Evolutionary conservation across 1,140 invertebrate genomes (phyloP), one percentile per base, ranked within the genome.

Genomic region (Micrasema minimum): DNA sequence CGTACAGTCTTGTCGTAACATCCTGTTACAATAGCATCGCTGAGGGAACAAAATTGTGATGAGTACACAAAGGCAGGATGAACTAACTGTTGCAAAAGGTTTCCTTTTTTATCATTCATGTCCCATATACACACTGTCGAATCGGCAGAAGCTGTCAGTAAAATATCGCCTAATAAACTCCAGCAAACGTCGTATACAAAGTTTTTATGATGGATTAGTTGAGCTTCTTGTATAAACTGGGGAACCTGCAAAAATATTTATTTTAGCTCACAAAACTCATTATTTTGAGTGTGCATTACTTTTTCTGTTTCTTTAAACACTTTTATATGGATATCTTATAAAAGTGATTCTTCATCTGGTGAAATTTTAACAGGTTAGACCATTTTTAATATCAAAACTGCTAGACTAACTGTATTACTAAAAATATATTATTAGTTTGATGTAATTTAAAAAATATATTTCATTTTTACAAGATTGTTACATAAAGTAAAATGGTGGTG

Each of bases 61-160:
- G 73, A 67, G 50, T 80, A 80, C 1, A 80, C 79, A 73, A 77
- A 80, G 16, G 72, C 62, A 35, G 77, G 74, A 74, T 80, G 79
- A 48, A 75, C 72, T 37, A 80, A 62, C 46, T 77, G 75, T 75
- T 80, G 66, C 59, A 75, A 72, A 10, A 46, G 37, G 11, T n/a
- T 22, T 45, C 69, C 55, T 23, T 46, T 16, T 16, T 9, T n/a
- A 64, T 72, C 70, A 35, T 65, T 20, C 23, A 78, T 65, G 46
- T 78, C 65, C 75, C 76, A 79, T 26, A 79, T 62, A 9, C 71
- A 75, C 14, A 77, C 76, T 20, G 75, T 76, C 43, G 65, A 73
- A 69, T 80, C 79, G 43, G 78, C 75, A 48, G 77, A 79, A 16
- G 77, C 72, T 35, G 76, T 72, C n/a, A 78, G 37, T 18, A 80